Conservation (phyloP, 2,797 vertebrate species). For the Champsocephalus esox region DNA sequence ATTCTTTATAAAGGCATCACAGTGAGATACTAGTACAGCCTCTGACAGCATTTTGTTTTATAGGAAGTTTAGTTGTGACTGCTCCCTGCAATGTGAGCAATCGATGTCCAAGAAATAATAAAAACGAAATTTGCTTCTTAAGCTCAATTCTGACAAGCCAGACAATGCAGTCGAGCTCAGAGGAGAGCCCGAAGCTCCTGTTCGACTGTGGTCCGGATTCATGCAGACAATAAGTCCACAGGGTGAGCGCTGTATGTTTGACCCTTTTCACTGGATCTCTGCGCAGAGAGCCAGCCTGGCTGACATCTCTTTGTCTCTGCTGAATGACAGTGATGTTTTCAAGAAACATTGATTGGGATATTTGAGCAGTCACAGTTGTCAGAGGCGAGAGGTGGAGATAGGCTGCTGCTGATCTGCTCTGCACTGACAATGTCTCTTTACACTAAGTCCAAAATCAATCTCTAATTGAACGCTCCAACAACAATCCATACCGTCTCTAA, state of each 20-base stretch:
- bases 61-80: too few relatives aligned
- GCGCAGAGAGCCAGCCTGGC: background rate
- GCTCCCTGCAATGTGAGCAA: background rate
- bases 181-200: background rate
- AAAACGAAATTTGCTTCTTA: background rate
- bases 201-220: constrained; percentile 4
- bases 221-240: constrained; percentile 44
- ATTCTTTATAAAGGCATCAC: too few relatives aligned
- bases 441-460: constrained; percentile 78
- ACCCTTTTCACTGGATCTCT: constrained; percentile 9
- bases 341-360: constrained; percentile 59
- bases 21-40: too few relatives aligned
- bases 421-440: constrained; percentile 68
- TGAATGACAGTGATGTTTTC: constrained; percentile 60
- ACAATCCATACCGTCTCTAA: constrained; percentile 70
- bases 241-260: constrained; percentile 6
- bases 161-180: background rate
- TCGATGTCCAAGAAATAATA: background rate
- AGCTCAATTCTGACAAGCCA: background rate
- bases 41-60: too few relatives aligned
- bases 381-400: constrained; percentile 49
- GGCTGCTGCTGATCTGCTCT: constrained; percentile 57
- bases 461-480: constrained; percentile 70
- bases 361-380: constrained; percentile 61
- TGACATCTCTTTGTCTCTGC: constrained; percentile 37